Evolutionary conservation across 1,140 invertebrate genomes (phyloP).

Genomic region (Brachionus manjavacas): DNA sequence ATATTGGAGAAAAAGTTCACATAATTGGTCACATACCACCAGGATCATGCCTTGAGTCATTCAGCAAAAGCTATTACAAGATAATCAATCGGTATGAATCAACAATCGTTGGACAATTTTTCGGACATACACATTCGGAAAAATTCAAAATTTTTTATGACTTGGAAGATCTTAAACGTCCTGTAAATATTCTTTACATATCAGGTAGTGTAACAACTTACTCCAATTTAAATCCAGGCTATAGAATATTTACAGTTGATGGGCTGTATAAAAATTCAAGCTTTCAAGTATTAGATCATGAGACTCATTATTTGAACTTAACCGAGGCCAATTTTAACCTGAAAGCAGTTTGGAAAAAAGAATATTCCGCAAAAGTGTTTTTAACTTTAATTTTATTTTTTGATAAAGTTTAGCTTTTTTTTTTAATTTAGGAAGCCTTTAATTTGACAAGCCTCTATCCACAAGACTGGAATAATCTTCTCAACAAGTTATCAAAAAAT

Average conservation of each 20-base stretch:
- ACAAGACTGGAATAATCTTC: constrained; percentile 16
- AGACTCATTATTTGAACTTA: constrained; percentile 31
- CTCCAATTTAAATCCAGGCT: constrained; percentile 34
- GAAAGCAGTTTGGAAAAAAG: constrained; percentile 35
- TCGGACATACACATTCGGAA: constrained; percentile 59
- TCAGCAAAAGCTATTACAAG: constrained; percentile 61
- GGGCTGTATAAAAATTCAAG: not conserved
- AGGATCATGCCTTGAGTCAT: constrained; percentile 61
- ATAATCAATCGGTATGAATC: constrained; percentile 53
- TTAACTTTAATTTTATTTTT: not conserved
- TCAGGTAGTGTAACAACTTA: constrained; percentile 88
- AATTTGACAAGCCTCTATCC: not conserved
- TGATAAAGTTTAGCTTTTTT: not conserved
- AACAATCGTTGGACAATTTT: constrained; percentile 59
- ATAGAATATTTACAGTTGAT: constrained; percentile 39
- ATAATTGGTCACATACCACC: constrained; percentile 96
- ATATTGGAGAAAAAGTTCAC: constrained; percentile 83
- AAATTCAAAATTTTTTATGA: constrained; percentile 59
- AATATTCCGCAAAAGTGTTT: constrained; percentile 41
- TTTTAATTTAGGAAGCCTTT: not conserved
- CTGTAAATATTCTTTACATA: constrained; percentile 80
- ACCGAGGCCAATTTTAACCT: not conserved
- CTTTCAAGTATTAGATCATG: constrained; percentile 35
- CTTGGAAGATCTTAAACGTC: constrained; percentile 46
- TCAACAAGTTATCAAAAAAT: constrained; percentile 2